Conservation (phyloP, 2,113 vertebrate genomes). For the Chaetodon trifascialis region DNA sequence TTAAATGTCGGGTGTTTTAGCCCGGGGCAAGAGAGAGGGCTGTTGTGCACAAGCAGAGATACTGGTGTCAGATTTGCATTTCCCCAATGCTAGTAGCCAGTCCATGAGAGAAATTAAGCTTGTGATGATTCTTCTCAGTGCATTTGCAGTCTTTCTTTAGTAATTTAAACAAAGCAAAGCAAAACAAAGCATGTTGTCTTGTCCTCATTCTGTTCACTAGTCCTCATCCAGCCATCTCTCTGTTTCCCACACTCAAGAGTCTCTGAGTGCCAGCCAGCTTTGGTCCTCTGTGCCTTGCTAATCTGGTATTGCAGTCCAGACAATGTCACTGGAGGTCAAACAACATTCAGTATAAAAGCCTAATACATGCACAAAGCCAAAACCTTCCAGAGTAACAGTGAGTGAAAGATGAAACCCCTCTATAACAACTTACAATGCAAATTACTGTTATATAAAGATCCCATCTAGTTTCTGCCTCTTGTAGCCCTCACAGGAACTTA, state of each 20-base stretch:
- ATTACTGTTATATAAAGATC: slow-evolving; percentile 1
- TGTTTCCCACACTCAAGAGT: neutral
- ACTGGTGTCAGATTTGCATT: slow-evolving; percentile 47
- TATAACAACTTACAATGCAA: neutral
- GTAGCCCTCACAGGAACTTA: neutral
- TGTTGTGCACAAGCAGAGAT: slow-evolving; percentile 41
- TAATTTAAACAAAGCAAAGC: neutral
- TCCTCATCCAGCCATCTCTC: slow-evolving; percentile 1
- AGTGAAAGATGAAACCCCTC: slow-evolving; percentile 15
- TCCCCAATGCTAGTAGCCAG: slow-evolving; percentile 1
- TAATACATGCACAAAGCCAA: slow-evolving; percentile 10
- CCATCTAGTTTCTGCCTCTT: neutral
- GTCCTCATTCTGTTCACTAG: neutral
- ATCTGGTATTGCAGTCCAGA: slow-evolving; percentile 60
- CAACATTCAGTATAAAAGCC: slow-evolving; percentile 46
- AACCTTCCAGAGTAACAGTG: neutral
- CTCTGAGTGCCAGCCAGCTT: slow-evolving; percentile 35
- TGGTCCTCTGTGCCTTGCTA: slow-evolving; percentile 38
- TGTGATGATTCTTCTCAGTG: neutral
- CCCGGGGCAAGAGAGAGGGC: slow-evolving; percentile 42
- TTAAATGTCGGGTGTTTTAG: slow-evolving; percentile 62
- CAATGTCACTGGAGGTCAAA: slow-evolving; percentile 62
- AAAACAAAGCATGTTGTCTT: neutral
- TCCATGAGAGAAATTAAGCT: slow-evolving; percentile 4
- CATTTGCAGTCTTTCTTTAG: neutral